Percentiles rank a stretch among this genome's conserved stretches.
Conservation (phyloP, 92 coral and sea anemone species). For the Micromussa lordhowensis region DNA sequence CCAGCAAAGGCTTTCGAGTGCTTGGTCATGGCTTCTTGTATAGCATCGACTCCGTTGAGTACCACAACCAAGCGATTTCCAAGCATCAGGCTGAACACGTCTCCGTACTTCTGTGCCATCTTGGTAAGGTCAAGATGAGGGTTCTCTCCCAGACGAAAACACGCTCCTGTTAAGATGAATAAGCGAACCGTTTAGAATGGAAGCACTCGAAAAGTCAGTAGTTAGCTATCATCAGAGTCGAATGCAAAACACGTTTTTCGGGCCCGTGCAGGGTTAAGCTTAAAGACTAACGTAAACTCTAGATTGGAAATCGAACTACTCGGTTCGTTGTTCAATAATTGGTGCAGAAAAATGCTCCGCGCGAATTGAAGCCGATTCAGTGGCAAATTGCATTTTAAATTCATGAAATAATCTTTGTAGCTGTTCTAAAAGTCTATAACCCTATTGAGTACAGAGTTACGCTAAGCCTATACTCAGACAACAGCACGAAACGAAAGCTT, state of each 20-base stretch:
- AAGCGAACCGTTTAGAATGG: not conserved
- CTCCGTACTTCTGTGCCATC: slow-evolving; percentile 73
- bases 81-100: slow-evolving; percentile 74
- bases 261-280: not conserved
- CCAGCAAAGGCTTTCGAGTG: slow-evolving; percentile 74
- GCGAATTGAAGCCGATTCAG: not conserved
- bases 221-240: not conserved
- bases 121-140: slow-evolving; percentile 59
- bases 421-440: not conserved
- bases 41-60: slow-evolving; percentile 67
- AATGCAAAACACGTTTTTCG: not conserved
- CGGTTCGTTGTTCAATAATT: not conserved
- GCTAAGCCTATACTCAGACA: not conserved
- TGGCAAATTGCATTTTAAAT: not conserved
- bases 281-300: too few species aligned
- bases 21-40: slow-evolving; percentile 77
- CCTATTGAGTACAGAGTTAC: not conserved
- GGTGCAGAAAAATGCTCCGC: not conserved
- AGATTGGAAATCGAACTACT: too few species aligned
- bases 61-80: slow-evolving; percentile 81
- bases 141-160: slow-evolving; percentile 69
- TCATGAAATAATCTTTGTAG: not conserved
- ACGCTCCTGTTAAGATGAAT: slow-evolving; percentile 13
- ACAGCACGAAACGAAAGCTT: not conserved
- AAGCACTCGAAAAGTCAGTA: not conserved